These are phyloP conservation scores for Crossaster papposus DNA, from an alignment of 53 echinoderm and acorn worm species.

Conservation along the genomic window DNA sequence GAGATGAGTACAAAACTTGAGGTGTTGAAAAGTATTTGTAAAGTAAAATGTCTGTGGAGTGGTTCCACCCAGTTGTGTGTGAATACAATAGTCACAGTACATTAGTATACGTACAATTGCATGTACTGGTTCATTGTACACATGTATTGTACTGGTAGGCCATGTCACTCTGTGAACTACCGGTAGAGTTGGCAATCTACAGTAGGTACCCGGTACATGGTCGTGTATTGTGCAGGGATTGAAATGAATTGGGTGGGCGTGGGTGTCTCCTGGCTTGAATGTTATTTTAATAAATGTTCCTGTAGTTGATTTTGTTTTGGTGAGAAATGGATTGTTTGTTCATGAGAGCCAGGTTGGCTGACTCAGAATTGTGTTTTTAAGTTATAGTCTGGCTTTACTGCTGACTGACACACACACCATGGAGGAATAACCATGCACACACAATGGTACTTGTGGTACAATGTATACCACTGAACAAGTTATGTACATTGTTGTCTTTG, in stretches of 20 bases:
- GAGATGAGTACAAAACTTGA: too few species aligned
- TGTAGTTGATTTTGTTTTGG: neutral
- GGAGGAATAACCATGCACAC: too few species aligned
- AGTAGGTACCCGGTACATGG: too few species aligned
- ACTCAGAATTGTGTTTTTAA: too few species aligned
- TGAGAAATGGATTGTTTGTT: neutral
- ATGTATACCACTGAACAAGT: neutral
- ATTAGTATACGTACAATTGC: neutral
- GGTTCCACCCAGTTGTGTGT: neutral
- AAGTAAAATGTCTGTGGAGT: neutral
- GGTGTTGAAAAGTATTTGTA: neutral
- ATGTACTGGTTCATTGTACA: too few species aligned
- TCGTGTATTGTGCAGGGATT: neutral
- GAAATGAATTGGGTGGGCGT: neutral
- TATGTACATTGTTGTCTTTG: too few species aligned
- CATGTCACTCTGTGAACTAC: neutral
- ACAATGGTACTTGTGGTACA: too few species aligned
- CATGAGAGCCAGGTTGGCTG: neutral
- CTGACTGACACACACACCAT: too few species aligned
- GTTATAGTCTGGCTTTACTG: too few species aligned
- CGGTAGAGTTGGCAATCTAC: neutral
- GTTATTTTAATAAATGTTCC: neutral
- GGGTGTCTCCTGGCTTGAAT: neutral
- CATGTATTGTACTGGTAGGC: too few species aligned
- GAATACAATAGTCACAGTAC: neutral